Base-by-base conservation (phyloP, 2,888 invertebrate genomes). In the Myopa testacea region DNA sequence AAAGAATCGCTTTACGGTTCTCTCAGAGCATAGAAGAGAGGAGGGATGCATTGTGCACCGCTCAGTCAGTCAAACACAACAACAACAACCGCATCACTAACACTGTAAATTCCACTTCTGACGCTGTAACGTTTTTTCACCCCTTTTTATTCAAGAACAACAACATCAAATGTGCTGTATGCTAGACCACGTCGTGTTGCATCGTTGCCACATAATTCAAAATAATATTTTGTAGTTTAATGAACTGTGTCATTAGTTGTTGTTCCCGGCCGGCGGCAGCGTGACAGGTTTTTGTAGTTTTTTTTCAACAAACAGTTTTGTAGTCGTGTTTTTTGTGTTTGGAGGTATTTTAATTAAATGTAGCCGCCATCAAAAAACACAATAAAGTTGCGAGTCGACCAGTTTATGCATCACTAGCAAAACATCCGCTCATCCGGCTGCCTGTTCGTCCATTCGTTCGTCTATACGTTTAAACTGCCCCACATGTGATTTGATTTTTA, bases 221-320 rank as follows among this genome's bases (percentile, higher is more conserved):
- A 70, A 70, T 26, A 70, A 26, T 70, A 70, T 70, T 70, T 70
- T 70, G 55, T 7, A 70, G 55, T 70, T 70, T 37, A 70, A 70
- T 55, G 50, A 70, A 55, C 70, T 52, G 12, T 55, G 52, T 37
- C 52, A 37, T 70, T 70, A 16, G 55, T 70, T 37, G 55, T 37
- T 70, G 55, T 69, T 26, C 19, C 14, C 12, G 45, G 34, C 10
- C 34, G 65, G 65, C 34, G 10, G 26, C 37, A 37, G 26, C 34
- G 26, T 67, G 37, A 19, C 16, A 14, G n/a, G 58, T 58, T 40
- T 67, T n/a, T 67, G 67, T 19, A 10, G 6, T 67, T 67, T 14
- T 65, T 65, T 65, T 37, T 65, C 8, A 16, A n/a, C n/a, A n/a
- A n/a, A 10, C 16, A 16, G 58, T 58, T 40, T n/a, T 67, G 67